Conservation (phyloP, 2,888 invertebrate species). For the Caenorhabditis panamensis region DNA sequence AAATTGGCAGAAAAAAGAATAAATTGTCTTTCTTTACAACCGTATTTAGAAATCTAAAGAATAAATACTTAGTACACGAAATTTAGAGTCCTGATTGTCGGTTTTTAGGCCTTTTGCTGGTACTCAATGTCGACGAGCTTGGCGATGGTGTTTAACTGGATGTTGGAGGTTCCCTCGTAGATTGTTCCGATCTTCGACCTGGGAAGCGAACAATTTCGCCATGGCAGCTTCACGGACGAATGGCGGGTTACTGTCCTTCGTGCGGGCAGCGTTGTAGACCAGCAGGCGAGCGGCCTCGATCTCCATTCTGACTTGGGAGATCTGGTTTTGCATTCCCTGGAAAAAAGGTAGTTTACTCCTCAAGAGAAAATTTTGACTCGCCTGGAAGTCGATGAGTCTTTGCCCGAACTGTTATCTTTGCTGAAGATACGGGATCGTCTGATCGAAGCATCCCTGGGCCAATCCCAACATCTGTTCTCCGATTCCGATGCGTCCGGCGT, state of each 20-base stretch:
- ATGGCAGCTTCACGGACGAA: conserved; percentile 96
- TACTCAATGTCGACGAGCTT: conserved; percentile 86
- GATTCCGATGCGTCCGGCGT: conserved; percentile 88
- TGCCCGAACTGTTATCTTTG: conserved; percentile 95
- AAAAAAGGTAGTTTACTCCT: conserved; percentile 46
- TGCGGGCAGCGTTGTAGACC: conserved; percentile 94
- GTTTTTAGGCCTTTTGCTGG: conserved; percentile 53
- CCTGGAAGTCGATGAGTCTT: conserved; percentile 93
- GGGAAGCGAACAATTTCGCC: conserved; percentile 93
- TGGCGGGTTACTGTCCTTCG: conserved; percentile 89
- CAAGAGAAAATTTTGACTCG: conserved; percentile 79
- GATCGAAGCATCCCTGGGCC: conserved; percentile 94
- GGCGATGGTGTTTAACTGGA: conserved; percentile 96
- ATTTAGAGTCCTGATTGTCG: not conserved
- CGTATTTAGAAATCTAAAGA: not conserved
- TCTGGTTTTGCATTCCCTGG: conserved; percentile 96
- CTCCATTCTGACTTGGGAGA: conserved; percentile 91
- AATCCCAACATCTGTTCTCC: conserved; percentile 89
- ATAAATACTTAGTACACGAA: not conserved
- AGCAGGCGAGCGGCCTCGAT: conserved; percentile 92
- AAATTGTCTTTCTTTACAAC: conserved; percentile 2
- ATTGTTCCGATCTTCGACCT: conserved; percentile 95
- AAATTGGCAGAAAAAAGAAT: too few species aligned
- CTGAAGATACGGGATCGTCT: conserved; percentile 93
- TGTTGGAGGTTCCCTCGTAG: conserved; percentile 97